phyloP scores from a whole-genome alignment of 2,797 vertebrate species.

The Valencia hispanica region DNA sequence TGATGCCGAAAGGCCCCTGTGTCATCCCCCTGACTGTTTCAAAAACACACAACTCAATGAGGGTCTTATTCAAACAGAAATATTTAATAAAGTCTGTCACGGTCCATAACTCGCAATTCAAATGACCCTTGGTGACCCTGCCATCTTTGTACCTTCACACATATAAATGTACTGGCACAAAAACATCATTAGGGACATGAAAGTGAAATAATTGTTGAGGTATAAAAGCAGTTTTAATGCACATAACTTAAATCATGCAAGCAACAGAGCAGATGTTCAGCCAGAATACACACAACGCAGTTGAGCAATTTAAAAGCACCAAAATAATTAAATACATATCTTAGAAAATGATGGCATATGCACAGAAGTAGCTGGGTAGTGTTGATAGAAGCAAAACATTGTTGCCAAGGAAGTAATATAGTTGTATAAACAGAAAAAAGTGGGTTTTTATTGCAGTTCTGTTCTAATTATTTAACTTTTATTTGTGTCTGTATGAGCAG shows the following conservation, averaged over 20 bases:
- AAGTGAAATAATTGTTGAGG: conserved; percentile 13
- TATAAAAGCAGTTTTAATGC: not conserved
- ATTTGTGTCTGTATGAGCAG: not conserved
- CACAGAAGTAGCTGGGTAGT: not conserved
- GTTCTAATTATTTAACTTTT: not conserved
- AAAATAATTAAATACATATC: not conserved
- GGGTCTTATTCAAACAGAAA: conserved; percentile 66
- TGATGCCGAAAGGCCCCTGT: conserved; percentile 57
- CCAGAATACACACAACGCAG: not conserved
- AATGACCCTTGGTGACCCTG: conserved; percentile 45
- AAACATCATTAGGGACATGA: conserved; percentile 31
- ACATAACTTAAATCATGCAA: not conserved
- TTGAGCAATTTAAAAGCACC: not conserved
- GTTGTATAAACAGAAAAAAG: conserved; percentile 5
- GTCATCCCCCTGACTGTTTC: conserved; percentile 50
- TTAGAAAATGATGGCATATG: not conserved
- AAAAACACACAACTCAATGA: conserved; percentile 57
- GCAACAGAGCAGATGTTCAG: not conserved
- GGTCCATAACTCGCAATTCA: conserved; percentile 50
- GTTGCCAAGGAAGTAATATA: conserved; percentile 24
- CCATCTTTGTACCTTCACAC: conserved; percentile 24
- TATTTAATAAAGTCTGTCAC: conserved; percentile 65
- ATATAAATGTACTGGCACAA: conserved; percentile 18
- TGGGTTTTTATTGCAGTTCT: not conserved
- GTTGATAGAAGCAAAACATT: not conserved